phyloP scores from a whole-genome alignment of 2,888 invertebrate genomes.

The Nemotelus nigrinus region DNA sequence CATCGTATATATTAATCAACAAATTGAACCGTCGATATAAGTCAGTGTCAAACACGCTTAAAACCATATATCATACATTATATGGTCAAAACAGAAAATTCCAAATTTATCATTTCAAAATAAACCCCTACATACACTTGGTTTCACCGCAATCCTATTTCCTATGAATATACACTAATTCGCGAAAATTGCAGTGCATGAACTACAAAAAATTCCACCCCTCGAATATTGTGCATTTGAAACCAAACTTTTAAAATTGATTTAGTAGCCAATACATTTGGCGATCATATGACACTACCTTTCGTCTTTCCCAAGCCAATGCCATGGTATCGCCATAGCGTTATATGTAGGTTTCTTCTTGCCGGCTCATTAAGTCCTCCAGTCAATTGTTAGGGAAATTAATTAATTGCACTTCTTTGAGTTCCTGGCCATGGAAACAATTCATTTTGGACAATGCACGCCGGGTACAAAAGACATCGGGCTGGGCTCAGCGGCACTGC shows the following conservation, averaged over 20 bases:
- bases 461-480: background rate
- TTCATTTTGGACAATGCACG: background rate
- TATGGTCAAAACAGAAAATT: too few relatives aligned
- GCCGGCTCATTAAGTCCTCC: constrained; percentile 2
- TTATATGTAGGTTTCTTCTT: background rate
- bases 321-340: background rate
- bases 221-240: background rate
- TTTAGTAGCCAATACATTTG: background rate
- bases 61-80: too few relatives aligned
- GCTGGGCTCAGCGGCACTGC: background rate
- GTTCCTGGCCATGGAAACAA: constrained; percentile 20
- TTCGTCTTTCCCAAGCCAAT: background rate
- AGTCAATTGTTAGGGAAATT: constrained; percentile 16
- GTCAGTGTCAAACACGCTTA: too few relatives aligned
- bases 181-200: too few relatives aligned
- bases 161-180: too few relatives aligned
- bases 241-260: background rate
- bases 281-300: background rate
- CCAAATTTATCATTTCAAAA: too few relatives aligned
- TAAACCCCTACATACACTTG: too few relatives aligned
- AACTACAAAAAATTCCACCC: too few relatives aligned
- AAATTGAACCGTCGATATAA: too few relatives aligned
- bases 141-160: too few relatives aligned
- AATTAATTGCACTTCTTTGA: constrained; percentile 23
- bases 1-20: too few relatives aligned